Evolutionary conservation across 2,113 vertebrate species (phyloP), one percentile per base, ranked within the genome.

Genomic region (Gallinago jamesoni): DNA sequence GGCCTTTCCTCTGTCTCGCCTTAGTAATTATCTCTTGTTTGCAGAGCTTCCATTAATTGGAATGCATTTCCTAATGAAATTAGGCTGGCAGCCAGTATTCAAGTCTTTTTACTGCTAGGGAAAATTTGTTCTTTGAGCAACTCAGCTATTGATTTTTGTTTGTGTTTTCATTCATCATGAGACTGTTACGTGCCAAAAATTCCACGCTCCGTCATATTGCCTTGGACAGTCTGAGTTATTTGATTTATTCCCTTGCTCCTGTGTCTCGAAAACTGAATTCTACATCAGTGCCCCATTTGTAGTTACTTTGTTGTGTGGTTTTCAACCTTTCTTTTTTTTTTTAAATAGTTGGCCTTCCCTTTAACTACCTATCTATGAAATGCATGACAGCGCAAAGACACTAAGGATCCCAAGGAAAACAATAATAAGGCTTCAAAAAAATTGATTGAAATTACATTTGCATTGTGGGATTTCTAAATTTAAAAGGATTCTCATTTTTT

Each of bases 161-260:
- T 97, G 94, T 95, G 91, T 95, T 97, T 97, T 97, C 96, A 97
- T 97, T 95, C 96, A 94, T 97, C 96, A 92, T 95, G 80, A 97
- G 93, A 89, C 83, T 94, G 85, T 74, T 91, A 83, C 2, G 31
- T 96, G 94, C 96, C 94, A 97, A 94, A 96, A 96, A 95, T 96
- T 95, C 95, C 88, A 91, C 6, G 4, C 52, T 96, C 77, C 3
- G 8, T 96, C 92, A 87, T 90, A 97, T 80, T 94, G 92, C 83
- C 52, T 90, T 93, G 84, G 91, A 95, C 94, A 90, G 85, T 77
- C 77, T 81, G 88, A 96, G 75, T 93, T 96, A 87, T 70, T 89
- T 96, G 96, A 95, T 97, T 95, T 95, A 90, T 95, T 93, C 85
- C 74, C 70, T 92, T 83, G 62, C 67, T 93, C 57, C 50, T 0